Percentiles rank a stretch among this genome's conserved stretches.
These are phyloP conservation scores for Hippocampus zosterae DNA, from an alignment of 2,113 vertebrate species.

Conservation along the genomic window DNA sequence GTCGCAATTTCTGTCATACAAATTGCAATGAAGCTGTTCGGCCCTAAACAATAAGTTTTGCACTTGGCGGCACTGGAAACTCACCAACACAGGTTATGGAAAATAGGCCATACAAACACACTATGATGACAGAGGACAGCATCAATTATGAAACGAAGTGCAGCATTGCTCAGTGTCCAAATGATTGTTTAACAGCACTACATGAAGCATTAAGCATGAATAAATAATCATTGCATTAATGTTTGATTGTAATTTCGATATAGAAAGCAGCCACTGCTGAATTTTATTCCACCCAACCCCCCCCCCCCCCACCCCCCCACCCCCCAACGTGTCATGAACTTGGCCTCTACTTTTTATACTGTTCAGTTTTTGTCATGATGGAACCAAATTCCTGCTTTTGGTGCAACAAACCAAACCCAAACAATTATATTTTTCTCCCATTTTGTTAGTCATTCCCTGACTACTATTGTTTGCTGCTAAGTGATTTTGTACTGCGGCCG, in stretches of 20 bases:
- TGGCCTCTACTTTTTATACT: background rate
- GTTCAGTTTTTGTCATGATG: background rate
- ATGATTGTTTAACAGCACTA: conserved; percentile 20
- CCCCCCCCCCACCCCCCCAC: too few species aligned
- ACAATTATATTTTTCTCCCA: background rate
- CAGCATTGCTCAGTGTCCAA: conserved; percentile 11
- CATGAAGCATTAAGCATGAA: conserved; percentile 47
- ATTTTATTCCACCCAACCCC: conserved; percentile 15
- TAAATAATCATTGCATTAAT: conserved; percentile 58
- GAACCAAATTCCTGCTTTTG: too few species aligned
- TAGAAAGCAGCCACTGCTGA: conserved; percentile 24
- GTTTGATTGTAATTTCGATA: conserved; percentile 41
- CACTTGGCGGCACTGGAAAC: background rate
- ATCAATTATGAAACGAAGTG: conserved; percentile 19
- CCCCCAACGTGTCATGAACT: background rate
- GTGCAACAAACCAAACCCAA: background rate
- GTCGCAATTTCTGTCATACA: too few species aligned
- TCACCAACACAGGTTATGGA: background rate
- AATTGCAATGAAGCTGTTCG: too few species aligned
- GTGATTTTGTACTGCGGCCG: conserved; percentile 2
- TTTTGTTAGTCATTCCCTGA: background rate
- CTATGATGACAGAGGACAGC: background rate
- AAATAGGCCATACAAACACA: background rate
- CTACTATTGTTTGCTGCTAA: background rate
- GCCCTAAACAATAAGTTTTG: background rate